Conservation (phyloP, 2,113 vertebrate genomes). For the Ochotona princeps region DNA sequence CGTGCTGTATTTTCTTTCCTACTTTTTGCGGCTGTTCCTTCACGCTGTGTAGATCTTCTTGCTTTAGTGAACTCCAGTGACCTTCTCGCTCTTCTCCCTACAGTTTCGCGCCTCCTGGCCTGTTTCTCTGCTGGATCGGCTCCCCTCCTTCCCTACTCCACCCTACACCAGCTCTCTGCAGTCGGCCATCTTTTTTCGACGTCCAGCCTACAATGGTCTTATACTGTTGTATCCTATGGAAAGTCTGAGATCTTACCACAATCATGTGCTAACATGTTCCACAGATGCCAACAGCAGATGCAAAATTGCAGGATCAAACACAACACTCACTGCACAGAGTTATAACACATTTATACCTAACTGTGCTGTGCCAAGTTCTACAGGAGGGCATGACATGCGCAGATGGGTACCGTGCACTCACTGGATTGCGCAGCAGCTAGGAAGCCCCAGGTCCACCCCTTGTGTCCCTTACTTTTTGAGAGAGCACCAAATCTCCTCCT, state of each 20-base stretch:
- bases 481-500: background rate
- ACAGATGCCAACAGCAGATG: background rate
- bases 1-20: too few relatives aligned
- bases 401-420: rapidly evolving
- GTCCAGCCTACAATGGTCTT: too few relatives aligned
- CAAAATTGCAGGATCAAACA: background rate
- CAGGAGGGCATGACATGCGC: rapidly evolving
- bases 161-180: too few relatives aligned
- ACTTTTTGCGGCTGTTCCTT: too few relatives aligned
- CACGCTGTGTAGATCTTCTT: too few relatives aligned
- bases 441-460: background rate
- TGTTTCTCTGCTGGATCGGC: too few relatives aligned
- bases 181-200: too few relatives aligned
- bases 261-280: rapidly evolving
- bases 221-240: too few relatives aligned
- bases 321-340: background rate
- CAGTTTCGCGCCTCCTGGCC: too few relatives aligned
- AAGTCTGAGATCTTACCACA: background rate
- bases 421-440: rapidly evolving
- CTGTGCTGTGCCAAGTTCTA: background rate
- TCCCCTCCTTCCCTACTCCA: too few relatives aligned
- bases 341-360: rapidly evolving
- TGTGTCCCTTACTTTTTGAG: background rate
- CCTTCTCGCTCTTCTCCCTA: too few relatives aligned
- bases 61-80: too few relatives aligned